Conservation (phyloP, 2,888 invertebrate species). For the Ashinkailepas kermadecensis region DNA sequence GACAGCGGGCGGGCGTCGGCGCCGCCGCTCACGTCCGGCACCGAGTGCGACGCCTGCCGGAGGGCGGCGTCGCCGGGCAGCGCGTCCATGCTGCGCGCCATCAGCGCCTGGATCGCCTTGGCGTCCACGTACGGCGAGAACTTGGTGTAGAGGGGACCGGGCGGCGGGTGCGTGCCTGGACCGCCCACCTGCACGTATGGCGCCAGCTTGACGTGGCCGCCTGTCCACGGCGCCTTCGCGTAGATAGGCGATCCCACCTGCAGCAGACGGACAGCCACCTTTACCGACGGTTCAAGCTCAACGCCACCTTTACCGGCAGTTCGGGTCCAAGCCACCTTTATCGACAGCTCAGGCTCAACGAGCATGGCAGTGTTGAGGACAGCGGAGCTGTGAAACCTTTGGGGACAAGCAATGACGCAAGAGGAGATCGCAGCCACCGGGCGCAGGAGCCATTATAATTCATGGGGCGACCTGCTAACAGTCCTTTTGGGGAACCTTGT, state of each 20-base stretch:
- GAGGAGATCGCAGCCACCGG: too few species aligned
- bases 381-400: too few species aligned
- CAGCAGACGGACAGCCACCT: neutral
- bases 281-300: too few species aligned
- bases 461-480: too few species aligned
- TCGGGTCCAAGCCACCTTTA: too few species aligned
- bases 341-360: too few species aligned
- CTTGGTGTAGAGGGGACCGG: neutral
- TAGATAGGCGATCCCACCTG: slow-evolving; percentile 4
- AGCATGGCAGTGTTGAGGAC: too few species aligned
- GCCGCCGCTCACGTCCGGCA: neutral
- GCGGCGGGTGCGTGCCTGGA: too few species aligned
- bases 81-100: neutral
- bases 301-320: too few species aligned
- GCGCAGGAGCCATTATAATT: too few species aligned
- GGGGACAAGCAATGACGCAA: too few species aligned
- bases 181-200: slow-evolving; percentile 15
- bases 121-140: slow-evolving; percentile 19
- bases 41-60: neutral
- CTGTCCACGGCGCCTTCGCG: neutral
- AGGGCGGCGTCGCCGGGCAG: neutral
- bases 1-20: neutral
- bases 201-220: neutral
- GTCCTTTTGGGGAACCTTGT: too few species aligned
- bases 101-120: neutral